Evolutionary conservation across 2,113 vertebrate genomes (phyloP).

Genomic region (Rhinolophus sinicus): DNA sequence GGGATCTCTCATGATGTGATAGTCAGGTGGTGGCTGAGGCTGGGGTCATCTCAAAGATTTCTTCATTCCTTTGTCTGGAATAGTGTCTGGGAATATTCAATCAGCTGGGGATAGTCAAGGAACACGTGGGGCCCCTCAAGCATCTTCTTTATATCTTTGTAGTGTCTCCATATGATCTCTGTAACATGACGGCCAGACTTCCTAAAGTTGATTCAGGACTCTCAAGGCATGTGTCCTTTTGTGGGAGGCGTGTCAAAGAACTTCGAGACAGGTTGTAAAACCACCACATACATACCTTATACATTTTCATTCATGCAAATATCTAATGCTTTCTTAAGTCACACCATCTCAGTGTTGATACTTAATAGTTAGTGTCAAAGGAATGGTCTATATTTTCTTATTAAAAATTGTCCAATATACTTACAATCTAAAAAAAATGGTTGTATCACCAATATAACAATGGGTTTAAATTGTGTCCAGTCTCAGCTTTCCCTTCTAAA

Average conservation of each 20-base stretch:
- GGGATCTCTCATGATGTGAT: background rate
- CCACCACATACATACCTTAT: background rate
- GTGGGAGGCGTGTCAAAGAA: background rate
- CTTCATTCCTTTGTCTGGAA: background rate
- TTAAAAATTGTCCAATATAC: background rate
- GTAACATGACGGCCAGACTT: background rate
- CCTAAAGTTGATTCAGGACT: background rate
- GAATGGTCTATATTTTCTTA: background rate
- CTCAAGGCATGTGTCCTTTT: background rate
- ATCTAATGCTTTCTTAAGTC: background rate
- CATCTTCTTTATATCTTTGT: no score
- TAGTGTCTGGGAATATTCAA: background rate
- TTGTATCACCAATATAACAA: background rate
- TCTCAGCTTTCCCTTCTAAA: background rate
- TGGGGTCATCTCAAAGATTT: background rate
- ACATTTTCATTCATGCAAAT: background rate
- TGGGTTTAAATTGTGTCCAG: background rate
- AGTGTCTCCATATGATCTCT: background rate
- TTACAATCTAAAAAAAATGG: background rate
- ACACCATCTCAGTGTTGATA: background rate
- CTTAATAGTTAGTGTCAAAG: background rate
- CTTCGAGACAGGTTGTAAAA: background rate
- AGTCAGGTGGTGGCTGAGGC: background rate
- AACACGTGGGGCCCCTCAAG: background rate
- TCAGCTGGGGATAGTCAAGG: background rate